Evolutionary conservation across 2,113 vertebrate species (phyloP).

Genomic region (Ctenodactylus gundi): DNA sequence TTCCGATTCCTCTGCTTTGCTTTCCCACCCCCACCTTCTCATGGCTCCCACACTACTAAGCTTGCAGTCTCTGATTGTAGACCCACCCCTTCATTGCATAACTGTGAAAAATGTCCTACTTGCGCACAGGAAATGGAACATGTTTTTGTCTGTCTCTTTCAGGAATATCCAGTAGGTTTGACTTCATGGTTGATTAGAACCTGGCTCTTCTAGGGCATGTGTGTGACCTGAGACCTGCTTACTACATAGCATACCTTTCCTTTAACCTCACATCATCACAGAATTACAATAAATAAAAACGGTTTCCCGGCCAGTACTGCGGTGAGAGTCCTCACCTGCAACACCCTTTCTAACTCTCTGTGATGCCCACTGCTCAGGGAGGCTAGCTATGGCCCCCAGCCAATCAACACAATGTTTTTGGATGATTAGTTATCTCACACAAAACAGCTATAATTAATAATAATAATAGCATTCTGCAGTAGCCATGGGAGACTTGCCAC

Average conservation of each 20-base stretch:
- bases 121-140: background rate
- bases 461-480: background rate
- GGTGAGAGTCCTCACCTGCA: no score
- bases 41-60: background rate
- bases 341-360: background rate
- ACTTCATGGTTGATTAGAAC: background rate
- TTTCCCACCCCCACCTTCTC: background rate
- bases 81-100: background rate
- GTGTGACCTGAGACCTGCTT: background rate
- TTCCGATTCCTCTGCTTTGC: background rate
- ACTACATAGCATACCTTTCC: conserved; percentile 35
- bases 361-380: background rate
- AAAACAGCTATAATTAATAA: no score
- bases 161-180: background rate
- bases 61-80: background rate
- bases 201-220: background rate
- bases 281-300: conserved; percentile 48
- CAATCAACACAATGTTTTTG: conserved; percentile 16
- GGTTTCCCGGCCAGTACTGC: background rate
- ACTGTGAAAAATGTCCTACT: background rate
- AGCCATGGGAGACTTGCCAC: background rate
- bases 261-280: conserved; percentile 38
- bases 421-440: conserved; percentile 13
- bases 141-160: background rate
- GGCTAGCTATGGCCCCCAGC: background rate